A percentile compares a stretch with the other conserved stretches of the same genome.
Conservation (phyloP, 2,113 vertebrate genomes). For the Donacobius atricapilla region DNA sequence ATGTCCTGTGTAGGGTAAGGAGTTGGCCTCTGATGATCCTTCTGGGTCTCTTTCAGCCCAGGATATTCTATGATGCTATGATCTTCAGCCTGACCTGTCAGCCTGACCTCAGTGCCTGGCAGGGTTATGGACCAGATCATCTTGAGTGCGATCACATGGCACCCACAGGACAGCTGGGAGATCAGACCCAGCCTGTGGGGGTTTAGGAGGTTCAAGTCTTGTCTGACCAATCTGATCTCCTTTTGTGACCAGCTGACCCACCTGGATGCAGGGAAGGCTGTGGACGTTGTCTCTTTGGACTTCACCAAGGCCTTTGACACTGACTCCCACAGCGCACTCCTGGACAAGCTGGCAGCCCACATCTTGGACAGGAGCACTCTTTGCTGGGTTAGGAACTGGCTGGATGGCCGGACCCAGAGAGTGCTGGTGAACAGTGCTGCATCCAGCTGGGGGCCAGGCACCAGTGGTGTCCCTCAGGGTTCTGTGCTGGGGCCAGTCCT, state of each 20-base stretch:
- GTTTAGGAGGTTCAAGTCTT: neutral
- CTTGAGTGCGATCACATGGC: neutral
- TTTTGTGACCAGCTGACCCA: neutral
- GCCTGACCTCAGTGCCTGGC: neutral
- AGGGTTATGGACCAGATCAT: neutral
- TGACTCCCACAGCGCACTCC: neutral
- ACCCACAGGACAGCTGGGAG: neutral
- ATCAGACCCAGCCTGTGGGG: neutral
- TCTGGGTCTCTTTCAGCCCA: neutral
- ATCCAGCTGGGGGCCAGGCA: neutral
- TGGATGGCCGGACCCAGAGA: too few species aligned
- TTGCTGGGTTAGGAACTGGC: neutral
- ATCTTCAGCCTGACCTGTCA: neutral
- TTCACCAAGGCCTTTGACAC: neutral
- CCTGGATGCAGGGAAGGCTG: neutral
- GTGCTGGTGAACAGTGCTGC: neutral
- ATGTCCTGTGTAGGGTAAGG: neutral
- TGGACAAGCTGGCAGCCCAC: neutral
- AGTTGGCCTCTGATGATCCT: neutral
- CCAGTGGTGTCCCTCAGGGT: too few species aligned
- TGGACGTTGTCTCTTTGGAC: neutral
- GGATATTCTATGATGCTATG: neutral
- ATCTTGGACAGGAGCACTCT: neutral
- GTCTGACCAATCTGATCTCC: neutral
- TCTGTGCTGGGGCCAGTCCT: neutral